phyloP scores from a whole-genome alignment of 2,113 vertebrate genomes.

The Tragelaphus scriptus region DNA sequence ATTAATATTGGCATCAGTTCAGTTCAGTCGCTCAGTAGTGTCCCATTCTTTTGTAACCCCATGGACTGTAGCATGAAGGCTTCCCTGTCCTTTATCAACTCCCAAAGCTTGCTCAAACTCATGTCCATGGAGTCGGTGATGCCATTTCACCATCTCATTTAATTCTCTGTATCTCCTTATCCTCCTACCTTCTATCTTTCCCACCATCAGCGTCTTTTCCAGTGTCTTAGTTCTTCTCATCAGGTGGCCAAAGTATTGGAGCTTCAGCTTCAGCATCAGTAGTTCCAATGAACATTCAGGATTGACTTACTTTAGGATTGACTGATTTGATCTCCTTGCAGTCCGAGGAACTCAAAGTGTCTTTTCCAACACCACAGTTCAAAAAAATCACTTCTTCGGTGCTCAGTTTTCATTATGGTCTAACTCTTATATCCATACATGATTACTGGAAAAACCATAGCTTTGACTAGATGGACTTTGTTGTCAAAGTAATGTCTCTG shows the following conservation, averaged over 20 bases:
- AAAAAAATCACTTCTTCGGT: neutral
- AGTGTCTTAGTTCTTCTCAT: neutral
- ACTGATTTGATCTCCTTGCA: neutral
- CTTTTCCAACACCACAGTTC: neutral
- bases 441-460: neutral
- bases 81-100: neutral
- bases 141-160: neutral
- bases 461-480: neutral
- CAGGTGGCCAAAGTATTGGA: neutral
- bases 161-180: neutral
- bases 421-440: neutral
- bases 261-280: neutral
- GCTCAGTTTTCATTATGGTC: neutral
- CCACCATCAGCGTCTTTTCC: neutral
- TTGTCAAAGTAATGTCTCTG: neutral
- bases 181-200: neutral
- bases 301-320: neutral
- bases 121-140: neutral
- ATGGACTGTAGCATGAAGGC: neutral
- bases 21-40: neutral
- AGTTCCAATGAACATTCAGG: neutral
- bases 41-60: neutral
- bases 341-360: neutral
- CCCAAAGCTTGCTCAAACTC: neutral
- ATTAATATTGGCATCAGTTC: neutral